Evolutionary conservation across 2,797 vertebrate genomes (phyloP).

Genomic region (Carduelis carduelis): DNA sequence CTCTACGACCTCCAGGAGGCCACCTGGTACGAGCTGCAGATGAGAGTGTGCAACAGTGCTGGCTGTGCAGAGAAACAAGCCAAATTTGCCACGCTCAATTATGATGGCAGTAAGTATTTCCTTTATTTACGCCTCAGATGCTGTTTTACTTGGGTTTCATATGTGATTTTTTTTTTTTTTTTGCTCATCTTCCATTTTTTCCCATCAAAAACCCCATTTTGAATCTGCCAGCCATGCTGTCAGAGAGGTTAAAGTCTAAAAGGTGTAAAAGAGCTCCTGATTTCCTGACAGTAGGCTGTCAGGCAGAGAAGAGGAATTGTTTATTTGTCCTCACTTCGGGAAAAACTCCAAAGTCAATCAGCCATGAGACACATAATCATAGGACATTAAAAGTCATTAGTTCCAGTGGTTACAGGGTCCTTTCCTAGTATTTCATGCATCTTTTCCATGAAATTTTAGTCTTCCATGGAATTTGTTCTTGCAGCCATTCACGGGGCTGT

Average conservation of each 20-base stretch:
- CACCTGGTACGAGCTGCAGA: constrained; percentile 96
- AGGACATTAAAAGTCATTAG: background rate
- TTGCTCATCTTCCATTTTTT: background rate
- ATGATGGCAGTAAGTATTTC: constrained; percentile 91
- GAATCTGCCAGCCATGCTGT: background rate
- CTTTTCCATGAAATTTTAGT: constrained; percentile 1
- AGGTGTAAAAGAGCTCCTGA: background rate
- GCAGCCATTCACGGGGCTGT: fast-evolving
- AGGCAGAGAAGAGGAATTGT: background rate
- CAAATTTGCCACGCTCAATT: constrained; percentile 92
- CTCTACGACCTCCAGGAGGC: constrained; percentile 94
- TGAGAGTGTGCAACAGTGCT: constrained; percentile 96
- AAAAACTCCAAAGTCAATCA: background rate
- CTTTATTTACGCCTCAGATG: background rate
- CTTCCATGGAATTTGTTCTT: background rate
- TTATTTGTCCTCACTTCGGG: background rate
- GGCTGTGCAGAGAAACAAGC: constrained; percentile 94
- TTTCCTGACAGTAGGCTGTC: background rate
- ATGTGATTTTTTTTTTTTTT: background rate
- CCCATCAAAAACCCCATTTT: background rate
- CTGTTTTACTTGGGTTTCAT: background rate
- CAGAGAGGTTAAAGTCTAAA: background rate
- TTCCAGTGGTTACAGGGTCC: background rate
- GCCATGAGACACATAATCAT: background rate
- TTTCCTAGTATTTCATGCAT: background rate